A percentile compares a stretch with the other conserved stretches of the same genome.
phyloP scores from a whole-genome alignment of 2,888 invertebrate genomes.

The Netelia fuscicornis region DNA sequence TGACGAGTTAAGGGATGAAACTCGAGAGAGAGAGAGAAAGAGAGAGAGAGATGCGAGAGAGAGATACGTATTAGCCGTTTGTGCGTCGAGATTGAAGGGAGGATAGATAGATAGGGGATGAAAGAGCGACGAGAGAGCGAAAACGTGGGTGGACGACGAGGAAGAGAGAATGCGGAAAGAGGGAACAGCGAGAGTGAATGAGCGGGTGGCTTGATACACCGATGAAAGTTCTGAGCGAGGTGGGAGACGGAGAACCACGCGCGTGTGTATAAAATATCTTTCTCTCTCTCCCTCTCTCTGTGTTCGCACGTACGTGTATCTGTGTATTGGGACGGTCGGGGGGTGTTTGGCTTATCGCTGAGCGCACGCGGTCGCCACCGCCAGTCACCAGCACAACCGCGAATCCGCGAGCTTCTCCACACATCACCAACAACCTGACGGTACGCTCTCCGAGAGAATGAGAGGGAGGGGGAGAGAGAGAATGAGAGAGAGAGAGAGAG shows the following conservation, averaged over 20 bases:
- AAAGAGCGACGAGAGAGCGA: conserved; percentile 2
- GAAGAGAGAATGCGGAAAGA: conserved; percentile 41
- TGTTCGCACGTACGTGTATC: too few species aligned
- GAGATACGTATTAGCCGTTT: conserved; percentile 49
- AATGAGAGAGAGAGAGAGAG: conserved; percentile 41
- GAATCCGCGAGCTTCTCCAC: conserved; percentile 73
- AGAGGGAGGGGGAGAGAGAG: not conserved
- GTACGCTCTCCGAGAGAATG: conserved; percentile 33
- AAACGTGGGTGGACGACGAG: conserved; percentile 17
- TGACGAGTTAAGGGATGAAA: conserved; percentile 43
- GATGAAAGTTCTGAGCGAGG: conserved; percentile 51
- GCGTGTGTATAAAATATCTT: not conserved
- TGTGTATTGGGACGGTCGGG: conserved; percentile 40
- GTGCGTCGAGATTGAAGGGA: conserved; percentile 31
- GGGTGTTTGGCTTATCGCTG: conserved; percentile 80
- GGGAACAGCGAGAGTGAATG: conserved; percentile 50
- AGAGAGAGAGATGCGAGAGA: conserved; percentile 5
- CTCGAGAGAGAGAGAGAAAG: conserved; percentile 30
- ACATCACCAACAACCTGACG: conserved; percentile 57
- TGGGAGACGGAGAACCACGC: conserved; percentile 48
- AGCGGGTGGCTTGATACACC: conserved; percentile 60
- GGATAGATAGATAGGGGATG: conserved; percentile 34
- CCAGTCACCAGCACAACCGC: conserved; percentile 78
- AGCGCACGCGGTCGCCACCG: conserved; percentile 83
- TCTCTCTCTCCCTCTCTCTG: too few species aligned